Percentiles rank a stretch among this genome's conserved stretches.
Conservation (phyloP, 2,888 invertebrate species). For the Netelia inedita region DNA sequence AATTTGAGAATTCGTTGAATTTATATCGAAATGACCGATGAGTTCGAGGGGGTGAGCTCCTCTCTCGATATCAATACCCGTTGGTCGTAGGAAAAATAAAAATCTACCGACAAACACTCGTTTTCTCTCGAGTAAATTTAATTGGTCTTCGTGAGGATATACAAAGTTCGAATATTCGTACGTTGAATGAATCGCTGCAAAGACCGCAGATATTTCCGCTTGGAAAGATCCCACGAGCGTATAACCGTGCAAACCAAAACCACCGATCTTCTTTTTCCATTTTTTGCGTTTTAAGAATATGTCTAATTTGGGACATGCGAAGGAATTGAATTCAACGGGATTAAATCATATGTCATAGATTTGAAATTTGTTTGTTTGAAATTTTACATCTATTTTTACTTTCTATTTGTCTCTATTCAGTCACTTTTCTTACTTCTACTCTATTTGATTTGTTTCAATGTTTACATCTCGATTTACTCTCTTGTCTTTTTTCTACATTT, state of each 20-base stretch:
- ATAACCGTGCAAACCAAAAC: not conserved
- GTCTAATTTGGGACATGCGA: not conserved
- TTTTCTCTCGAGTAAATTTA: conserved; percentile 28
- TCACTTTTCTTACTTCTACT: too few relatives aligned
- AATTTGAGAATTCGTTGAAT: conserved; percentile 48
- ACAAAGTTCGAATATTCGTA: conserved; percentile 28
- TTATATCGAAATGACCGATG: conserved; percentile 35
- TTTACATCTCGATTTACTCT: too few relatives aligned
- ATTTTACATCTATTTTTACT: too few relatives aligned
- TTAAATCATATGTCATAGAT: too few relatives aligned
- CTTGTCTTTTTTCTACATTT: too few relatives aligned
- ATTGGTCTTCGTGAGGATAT: conserved; percentile 33
- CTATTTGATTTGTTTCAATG: too few relatives aligned
- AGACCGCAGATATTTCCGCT: conserved; percentile 59
- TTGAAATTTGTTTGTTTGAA: too few relatives aligned
- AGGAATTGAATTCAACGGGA: too few relatives aligned
- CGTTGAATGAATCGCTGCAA: conserved; percentile 35
- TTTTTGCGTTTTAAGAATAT: not conserved
- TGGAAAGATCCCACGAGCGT: conserved; percentile 45
- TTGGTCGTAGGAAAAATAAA: conserved; percentile 33
- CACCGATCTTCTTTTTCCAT: not conserved
- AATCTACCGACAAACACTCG: conserved; percentile 21
- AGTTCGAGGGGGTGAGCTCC: conserved; percentile 19
- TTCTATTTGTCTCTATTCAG: too few relatives aligned
- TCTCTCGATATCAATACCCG: conserved; percentile 38